A percentile compares a stretch with the other conserved stretches of the same genome.
phyloP scores from a whole-genome alignment of 2,888 invertebrate species.

The Erannis defoliaria region DNA sequence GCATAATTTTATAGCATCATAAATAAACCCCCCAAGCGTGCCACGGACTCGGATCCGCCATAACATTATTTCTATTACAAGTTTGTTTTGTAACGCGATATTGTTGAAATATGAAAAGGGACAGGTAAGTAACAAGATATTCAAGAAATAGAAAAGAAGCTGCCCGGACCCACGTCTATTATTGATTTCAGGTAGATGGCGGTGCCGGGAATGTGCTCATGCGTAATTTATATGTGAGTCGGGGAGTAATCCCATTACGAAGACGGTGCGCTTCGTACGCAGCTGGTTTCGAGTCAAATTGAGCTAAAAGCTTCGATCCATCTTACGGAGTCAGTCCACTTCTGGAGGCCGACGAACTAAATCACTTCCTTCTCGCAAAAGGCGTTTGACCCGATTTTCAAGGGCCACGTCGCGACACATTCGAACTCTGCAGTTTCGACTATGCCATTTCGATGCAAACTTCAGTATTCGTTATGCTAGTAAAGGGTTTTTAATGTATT shows the following conservation, averaged over 20 bases:
- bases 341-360: slow-evolving; percentile 75
- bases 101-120: slow-evolving; percentile 46
- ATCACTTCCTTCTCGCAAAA: slow-evolving; percentile 66
- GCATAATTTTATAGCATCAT: slow-evolving; percentile 34
- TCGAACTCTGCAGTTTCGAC: slow-evolving; percentile 58
- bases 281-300: slow-evolving; percentile 72
- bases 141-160: slow-evolving; percentile 41
- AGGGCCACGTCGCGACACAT: slow-evolving; percentile 61
- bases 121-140: slow-evolving; percentile 46
- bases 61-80: slow-evolving; percentile 35
- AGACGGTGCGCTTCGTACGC: slow-evolving; percentile 66
- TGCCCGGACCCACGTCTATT: slow-evolving; percentile 45
- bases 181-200: slow-evolving; percentile 46
- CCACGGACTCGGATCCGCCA: slow-evolving; percentile 25
- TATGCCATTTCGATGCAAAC: slow-evolving; percentile 62
- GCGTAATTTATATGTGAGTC: slow-evolving; percentile 69
- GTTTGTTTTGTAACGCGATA: slow-evolving; percentile 40
- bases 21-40: slow-evolving; percentile 31
- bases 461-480: slow-evolving; percentile 69
- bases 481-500: slow-evolving; percentile 81
- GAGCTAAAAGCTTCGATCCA: slow-evolving; percentile 82
- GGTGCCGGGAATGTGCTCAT: slow-evolving; percentile 54
- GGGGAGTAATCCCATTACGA: slow-evolving; percentile 66
- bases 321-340: slow-evolving; percentile 78
- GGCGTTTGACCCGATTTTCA: slow-evolving; percentile 74